phyloP scores from a whole-genome alignment of 2,888 invertebrate genomes.

The Drosophila multiciliata region DNA sequence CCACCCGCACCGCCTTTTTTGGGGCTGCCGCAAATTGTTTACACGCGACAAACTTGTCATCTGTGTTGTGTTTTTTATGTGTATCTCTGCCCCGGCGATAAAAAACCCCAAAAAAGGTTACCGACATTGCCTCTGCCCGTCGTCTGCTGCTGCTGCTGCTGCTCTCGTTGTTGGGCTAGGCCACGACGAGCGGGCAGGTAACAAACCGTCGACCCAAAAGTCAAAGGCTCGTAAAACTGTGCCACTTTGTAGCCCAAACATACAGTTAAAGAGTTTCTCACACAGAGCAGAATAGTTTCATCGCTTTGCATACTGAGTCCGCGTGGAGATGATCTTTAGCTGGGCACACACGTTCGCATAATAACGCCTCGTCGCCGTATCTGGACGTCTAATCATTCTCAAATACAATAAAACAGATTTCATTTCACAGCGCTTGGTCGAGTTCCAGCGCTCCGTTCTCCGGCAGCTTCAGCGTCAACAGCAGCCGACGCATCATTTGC shows the following conservation, averaged over 20 bases:
- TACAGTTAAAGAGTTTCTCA: slow-evolving; percentile 12
- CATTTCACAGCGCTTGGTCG: slow-evolving; percentile 43
- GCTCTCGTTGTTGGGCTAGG: slow-evolving; percentile 69
- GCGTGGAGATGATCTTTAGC: slow-evolving; percentile 9
- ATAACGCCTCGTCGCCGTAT: slow-evolving; percentile 65
- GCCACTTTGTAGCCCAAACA: slow-evolving; percentile 52
- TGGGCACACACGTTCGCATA: slow-evolving; percentile 58
- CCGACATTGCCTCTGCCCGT: slow-evolving; percentile 65
- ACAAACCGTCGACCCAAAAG: slow-evolving; percentile 46
- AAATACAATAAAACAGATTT: slow-evolving; percentile 76
- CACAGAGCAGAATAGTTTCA: slow-evolving; percentile 22
- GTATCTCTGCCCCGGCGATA: slow-evolving; percentile 48
- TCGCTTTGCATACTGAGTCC: slow-evolving; percentile 51
- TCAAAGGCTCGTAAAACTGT: slow-evolving; percentile 68
- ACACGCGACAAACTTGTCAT: slow-evolving; percentile 80
- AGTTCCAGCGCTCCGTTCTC: slow-evolving; percentile 17
- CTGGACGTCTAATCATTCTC: slow-evolving; percentile 72
- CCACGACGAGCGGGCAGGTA: slow-evolving; percentile 50
- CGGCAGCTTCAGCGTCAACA: slow-evolving; percentile 12
- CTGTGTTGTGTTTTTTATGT: slow-evolving; percentile 50
- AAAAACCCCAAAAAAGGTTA: slow-evolving; percentile 76
- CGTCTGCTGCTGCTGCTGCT: slow-evolving; percentile 31
- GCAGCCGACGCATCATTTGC: slow-evolving; percentile 53
- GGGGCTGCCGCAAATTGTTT: slow-evolving; percentile 74
- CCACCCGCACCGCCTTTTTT: slow-evolving; percentile 66